Base-by-base conservation (phyloP, 2,797 vertebrate species). In the Acridotheres tristis region DNA sequence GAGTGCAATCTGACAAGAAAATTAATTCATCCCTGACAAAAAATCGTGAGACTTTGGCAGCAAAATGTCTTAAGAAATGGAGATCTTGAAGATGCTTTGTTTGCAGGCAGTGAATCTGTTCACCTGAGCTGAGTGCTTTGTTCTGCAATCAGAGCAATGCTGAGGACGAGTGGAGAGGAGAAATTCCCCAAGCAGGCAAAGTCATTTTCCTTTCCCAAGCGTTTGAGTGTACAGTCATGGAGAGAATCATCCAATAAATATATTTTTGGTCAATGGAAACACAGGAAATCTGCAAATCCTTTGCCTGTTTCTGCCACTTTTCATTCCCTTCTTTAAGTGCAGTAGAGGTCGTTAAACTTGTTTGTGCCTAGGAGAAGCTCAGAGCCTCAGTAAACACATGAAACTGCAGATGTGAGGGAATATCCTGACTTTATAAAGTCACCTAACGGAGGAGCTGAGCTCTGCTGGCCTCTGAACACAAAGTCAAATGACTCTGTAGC, bases 91-190 rank as follows among this genome's bases (percentile, higher is more conserved):
- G 79, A n/a, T 71, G 36, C 58, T 88, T 92, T 38, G 51, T 92
- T 96, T 88, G 47, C 75, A 89, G 92, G 50, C 72, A 62, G 55
- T 59, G 63, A 90, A 75, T 91, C 34, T 74, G 4, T 86, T 93
- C 82, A 76, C 53, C 54, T 66, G 50, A 42, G 69, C 43, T 7
- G 38, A 72, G 51, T 51, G 79, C 51, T 92, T 86, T 91, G 89
- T 94, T 88, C 92, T 91, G 76, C 85, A 90, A 53, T 93, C 90
- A 91, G 36, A 83, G 47, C 55, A 76, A 29, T 81, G 79, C 88
- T 45, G 25, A 66, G 40, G 67, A 73, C 7, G 13, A 32, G 40
- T 9, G 4, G 62, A 51, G 75, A 69, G 59, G 48, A 77, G 68
- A 81, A 80, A 76, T 63, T 84, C 4, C 2, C 62, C 38, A 34